These are phyloP conservation scores for Atrina japonica DNA, from an alignment of 2,888 invertebrate genomes.

Conservation along the genomic window DNA sequence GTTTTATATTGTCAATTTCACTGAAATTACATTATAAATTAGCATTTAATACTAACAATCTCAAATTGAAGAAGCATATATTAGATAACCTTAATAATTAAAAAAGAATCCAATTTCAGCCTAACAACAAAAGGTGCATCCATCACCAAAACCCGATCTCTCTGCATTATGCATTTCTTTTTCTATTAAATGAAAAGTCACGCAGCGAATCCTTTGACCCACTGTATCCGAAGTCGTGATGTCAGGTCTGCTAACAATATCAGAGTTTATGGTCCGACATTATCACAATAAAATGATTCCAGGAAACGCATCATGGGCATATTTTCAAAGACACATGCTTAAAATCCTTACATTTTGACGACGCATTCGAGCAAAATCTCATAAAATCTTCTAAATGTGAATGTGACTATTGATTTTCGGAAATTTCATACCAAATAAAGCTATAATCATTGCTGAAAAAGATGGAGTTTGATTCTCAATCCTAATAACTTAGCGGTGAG, in stretches of 20 bases:
- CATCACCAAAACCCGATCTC: too few species aligned
- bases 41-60: too few species aligned
- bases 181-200: too few species aligned
- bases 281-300: slow-evolving; percentile 3
- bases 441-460: slow-evolving; percentile 7
- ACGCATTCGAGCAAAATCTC: background rate
- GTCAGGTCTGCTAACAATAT: background rate
- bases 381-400: slow-evolving; percentile 7
- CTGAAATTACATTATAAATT: too few species aligned
- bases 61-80: too few species aligned
- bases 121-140: too few species aligned
- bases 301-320: slow-evolving; percentile 2
- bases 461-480: slow-evolving; percentile 1
- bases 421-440: slow-evolving; percentile 17
- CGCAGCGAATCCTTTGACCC: too few species aligned
- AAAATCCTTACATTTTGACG: slow-evolving; percentile 1
- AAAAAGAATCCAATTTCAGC: too few species aligned
- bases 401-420: slow-evolving; percentile 1
- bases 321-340: slow-evolving; percentile 3
- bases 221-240: background rate
- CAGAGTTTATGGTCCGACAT: background rate
- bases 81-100: too few species aligned
- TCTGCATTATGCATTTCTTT: too few species aligned
- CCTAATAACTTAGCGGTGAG: background rate
- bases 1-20: too few species aligned